These are phyloP conservation scores for Pherbina coryleti DNA, from an alignment of 2,888 invertebrate genomes.

Conservation along the genomic window DNA sequence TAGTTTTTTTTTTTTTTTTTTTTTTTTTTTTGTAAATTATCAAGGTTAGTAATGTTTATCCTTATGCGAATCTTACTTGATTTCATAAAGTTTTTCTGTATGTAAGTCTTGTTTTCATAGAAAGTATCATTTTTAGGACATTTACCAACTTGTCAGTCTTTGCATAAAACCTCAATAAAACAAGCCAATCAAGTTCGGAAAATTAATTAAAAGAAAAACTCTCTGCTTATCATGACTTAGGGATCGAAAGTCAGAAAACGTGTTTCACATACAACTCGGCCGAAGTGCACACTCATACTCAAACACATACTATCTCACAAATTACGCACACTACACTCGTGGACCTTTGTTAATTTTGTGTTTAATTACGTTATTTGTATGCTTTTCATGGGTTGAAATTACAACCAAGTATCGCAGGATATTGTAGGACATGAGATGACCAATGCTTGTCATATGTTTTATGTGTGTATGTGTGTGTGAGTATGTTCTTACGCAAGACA, in stretches of 20 bases:
- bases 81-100: too few relatives aligned
- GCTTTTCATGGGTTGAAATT: constrained; percentile 16
- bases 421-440: not conserved
- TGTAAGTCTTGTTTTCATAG: too few relatives aligned
- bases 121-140: too few relatives aligned
- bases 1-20: too few relatives aligned
- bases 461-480: not conserved
- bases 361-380: constrained; percentile 24
- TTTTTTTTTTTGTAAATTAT: too few relatives aligned
- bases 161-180: constrained; percentile 4
- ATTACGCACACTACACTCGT: not conserved
- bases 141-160: not conserved
- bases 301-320: not conserved
- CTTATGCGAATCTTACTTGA: too few relatives aligned
- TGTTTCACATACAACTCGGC: constrained; percentile 2
- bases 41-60: too few relatives aligned
- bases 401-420: not conserved
- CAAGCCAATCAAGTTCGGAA: not conserved
- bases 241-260: constrained; percentile 14
- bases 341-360: constrained; percentile 19
- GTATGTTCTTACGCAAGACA: not conserved
- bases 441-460: not conserved
- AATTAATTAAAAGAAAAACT: constrained; percentile 22
- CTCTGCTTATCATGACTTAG: not conserved
- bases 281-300: not conserved